Evolutionary conservation across 2,797 vertebrate genomes (phyloP).

Genomic region (Chiroxiphia lanceolata): DNA sequence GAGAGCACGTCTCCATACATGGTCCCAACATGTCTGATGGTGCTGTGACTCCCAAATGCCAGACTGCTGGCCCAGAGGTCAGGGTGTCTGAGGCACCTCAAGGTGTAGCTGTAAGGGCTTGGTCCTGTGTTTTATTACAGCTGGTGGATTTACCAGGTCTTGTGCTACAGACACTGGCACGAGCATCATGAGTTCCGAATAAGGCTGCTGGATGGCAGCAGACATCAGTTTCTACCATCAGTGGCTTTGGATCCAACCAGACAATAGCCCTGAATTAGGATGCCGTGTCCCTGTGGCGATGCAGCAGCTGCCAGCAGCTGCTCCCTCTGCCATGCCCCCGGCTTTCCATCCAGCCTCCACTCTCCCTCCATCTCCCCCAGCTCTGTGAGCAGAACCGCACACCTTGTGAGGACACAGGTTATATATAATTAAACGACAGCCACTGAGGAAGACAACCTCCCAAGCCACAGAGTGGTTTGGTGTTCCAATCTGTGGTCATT

Average conservation of each 20-base stretch:
- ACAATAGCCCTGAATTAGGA: neutral
- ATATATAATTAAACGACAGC: neutral
- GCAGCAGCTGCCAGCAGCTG: neutral
- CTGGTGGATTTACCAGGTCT: neutral
- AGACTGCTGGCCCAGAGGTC: neutral
- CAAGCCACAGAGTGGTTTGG: neutral
- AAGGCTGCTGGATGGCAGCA: neutral
- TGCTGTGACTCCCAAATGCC: neutral
- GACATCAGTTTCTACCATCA: neutral
- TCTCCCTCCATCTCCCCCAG: neutral
- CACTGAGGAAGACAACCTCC: neutral
- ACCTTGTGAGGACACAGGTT: neutral
- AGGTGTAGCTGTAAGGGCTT: neutral
- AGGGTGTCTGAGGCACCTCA: neutral
- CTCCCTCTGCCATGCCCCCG: rapidly evolving
- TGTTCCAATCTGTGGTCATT: neutral
- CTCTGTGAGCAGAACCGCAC: rapidly evolving
- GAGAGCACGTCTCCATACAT: neutral
- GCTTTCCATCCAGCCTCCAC: neutral
- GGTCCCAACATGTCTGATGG: neutral
- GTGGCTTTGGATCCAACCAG: neutral
- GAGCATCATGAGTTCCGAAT: neutral
- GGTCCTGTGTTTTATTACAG: neutral
- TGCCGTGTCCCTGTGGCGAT: rapidly evolving
- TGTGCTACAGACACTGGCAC: neutral